Base-by-base conservation (phyloP, 2,113 vertebrate species). In the Cyprinus carpio region DNA sequence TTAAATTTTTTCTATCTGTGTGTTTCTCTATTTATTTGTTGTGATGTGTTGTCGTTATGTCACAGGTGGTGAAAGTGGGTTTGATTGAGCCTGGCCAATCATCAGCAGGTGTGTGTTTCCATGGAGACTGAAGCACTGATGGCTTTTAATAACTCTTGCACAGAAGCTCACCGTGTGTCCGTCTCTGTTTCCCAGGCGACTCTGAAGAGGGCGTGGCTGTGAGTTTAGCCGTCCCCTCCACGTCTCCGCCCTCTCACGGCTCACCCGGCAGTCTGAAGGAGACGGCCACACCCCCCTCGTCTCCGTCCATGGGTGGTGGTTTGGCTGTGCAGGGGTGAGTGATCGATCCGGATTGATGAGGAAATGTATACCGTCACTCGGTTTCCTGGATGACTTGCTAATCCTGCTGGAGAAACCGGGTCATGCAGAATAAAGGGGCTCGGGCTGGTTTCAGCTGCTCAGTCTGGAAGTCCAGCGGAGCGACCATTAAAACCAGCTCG, bases 21-120 rank as follows among this genome's bases (percentile, higher is more conserved):
- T 43, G 8, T 40, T 5, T 37, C 34, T 37, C 43, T 49, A 12
- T 49, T 25, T 10, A 20, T 51, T 27, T n/a, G n/a, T 78, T 11
- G 4, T 23, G 18, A 34, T 77, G 31, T 37, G 37, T 37, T 60
- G 6, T 83, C 54, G 51, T 23, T 72, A 46, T 91, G 82, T 85
- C 82, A 0, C 92, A 98, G 97, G 96, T 96, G 72, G 96, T 98
- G 75, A 98, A 97, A 86, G 97, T 98, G 12, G 97, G 96, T 2
- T 92, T 97, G 51, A 96, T 97, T 5, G 97, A 97, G 90, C 95
- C 96, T 0, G 94, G 95, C 0, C 93, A 93, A 0, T 94, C 95
- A 23, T 92, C 94, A 0, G 77, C 94, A 90, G 96, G 96, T 97
- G 88, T 83, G 90, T 43, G 43, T 79, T 62, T 18, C 60, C 58